These are phyloP conservation scores for Himalopsyche kuldschensis DNA, from an alignment of 2,888 invertebrate species.

Conservation along the genomic window DNA sequence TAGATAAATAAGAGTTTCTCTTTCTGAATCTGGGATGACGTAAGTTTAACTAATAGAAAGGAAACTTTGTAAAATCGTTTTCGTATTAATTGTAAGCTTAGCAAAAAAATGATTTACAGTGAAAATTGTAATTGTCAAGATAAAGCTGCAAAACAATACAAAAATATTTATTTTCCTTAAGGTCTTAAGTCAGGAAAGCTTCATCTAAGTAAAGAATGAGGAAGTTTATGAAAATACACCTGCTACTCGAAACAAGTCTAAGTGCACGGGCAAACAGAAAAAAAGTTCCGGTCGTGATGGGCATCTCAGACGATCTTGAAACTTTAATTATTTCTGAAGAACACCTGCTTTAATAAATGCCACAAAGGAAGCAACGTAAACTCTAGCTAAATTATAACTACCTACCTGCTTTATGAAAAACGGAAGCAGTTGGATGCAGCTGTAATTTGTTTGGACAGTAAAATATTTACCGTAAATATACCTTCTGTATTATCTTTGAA, in stretches of 20 bases:
- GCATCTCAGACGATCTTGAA: slow-evolving; percentile 11
- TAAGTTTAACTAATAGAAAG: not conserved
- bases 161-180: not conserved
- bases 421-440: not conserved
- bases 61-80: not conserved
- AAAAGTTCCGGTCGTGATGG: not conserved
- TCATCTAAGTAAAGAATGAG: not conserved
- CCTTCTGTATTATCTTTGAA: too few species aligned
- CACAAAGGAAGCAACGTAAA: not conserved
- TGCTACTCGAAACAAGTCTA: not conserved
- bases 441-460: not conserved
- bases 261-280: not conserved
- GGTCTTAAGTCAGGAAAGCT: not conserved
- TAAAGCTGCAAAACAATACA: not conserved
- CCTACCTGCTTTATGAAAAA: not conserved
- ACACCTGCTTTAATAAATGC: slow-evolving; percentile 8
- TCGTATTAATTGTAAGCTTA: not conserved
- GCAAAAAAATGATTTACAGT: not conserved
- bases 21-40: not conserved
- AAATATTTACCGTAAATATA: too few species aligned
- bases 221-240: slow-evolving; percentile 19
- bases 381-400: not conserved
- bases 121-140: not conserved
- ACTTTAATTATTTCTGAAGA: slow-evolving; percentile 26
- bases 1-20: not conserved